phyloP scores from a whole-genome alignment of 2,888 invertebrate species.

The Eupithecia subumbrata region DNA sequence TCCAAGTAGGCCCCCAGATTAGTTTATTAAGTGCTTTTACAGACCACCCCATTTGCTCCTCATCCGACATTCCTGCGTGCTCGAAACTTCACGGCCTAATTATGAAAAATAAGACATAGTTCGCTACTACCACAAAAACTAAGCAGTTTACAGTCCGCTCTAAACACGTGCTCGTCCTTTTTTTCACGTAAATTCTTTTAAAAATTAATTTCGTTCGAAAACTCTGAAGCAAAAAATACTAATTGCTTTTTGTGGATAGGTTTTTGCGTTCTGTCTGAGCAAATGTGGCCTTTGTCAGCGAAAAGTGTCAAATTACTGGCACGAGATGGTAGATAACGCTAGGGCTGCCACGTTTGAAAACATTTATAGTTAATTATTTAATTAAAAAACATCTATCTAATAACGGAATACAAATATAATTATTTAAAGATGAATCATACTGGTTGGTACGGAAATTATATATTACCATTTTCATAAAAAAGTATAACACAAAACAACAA shows the following conservation, averaged over 20 bases:
- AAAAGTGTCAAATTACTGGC: constrained; percentile 84
- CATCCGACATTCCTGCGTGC: constrained; percentile 53
- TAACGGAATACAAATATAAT: neutral
- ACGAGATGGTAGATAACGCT: constrained; percentile 76
- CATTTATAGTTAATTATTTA: neutral
- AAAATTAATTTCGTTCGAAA: constrained; percentile 78
- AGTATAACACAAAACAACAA: no score
- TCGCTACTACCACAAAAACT: constrained; percentile 76
- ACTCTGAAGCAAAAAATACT: constrained; percentile 70
- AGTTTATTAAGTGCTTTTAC: constrained; percentile 44
- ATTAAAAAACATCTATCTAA: neutral
- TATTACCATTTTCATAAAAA: neutral
- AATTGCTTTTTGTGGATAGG: constrained; percentile 80
- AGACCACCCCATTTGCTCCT: constrained; percentile 69
- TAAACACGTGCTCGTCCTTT: constrained; percentile 79
- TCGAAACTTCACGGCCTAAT: constrained; percentile 77
- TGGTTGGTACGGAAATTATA: neutral
- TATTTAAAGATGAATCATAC: neutral
- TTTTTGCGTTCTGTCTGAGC: constrained; percentile 77
- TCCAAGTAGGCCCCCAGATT: constrained; percentile 9
- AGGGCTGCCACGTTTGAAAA: constrained; percentile 61
- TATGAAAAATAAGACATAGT: constrained; percentile 82
- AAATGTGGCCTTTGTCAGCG: constrained; percentile 82
- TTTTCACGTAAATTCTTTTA: constrained; percentile 67
- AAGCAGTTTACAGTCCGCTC: constrained; percentile 74